phyloP scores from a whole-genome alignment of 2,113 vertebrate species.

The Phocoena phocoena region DNA sequence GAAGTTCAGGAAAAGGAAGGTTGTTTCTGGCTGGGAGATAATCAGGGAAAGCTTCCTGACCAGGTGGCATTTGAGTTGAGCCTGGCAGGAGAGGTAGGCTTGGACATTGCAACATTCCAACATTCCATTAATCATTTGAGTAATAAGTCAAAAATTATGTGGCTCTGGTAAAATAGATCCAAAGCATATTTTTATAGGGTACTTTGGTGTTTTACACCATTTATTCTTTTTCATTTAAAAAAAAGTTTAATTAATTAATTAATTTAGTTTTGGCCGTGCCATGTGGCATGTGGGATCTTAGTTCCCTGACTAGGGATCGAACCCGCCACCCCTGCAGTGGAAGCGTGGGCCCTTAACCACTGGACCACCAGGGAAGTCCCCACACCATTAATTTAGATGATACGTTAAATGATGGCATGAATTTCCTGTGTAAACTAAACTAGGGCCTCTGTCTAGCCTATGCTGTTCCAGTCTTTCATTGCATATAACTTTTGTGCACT shows the following conservation, averaged over 20 bases:
- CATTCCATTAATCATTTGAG: neutral
- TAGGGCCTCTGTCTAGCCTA: neutral
- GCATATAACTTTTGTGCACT: neutral
- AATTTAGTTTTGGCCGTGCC: no score
- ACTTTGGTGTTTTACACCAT: neutral
- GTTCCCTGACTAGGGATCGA: no score
- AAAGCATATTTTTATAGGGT: neutral
- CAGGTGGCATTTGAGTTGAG: neutral
- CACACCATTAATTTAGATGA: neutral
- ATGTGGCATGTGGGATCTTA: no score
- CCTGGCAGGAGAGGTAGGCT: neutral
- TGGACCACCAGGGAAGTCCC: no score
- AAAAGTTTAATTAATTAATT: no score
- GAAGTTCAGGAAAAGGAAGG: constrained; percentile 13
- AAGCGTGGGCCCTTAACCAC: no score
- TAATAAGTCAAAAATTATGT: neutral
- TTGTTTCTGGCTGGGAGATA: neutral
- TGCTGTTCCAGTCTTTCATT: neutral
- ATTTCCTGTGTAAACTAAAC: neutral
- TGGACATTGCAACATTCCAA: neutral
- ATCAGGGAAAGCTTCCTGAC: neutral
- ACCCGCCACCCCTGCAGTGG: no score
- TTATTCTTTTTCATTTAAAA: no score
- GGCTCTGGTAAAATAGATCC: neutral
- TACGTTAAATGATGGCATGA: neutral